phyloP scores from a whole-genome alignment of 2,888 invertebrate genomes.

The Hydrotaea diabolus region DNA sequence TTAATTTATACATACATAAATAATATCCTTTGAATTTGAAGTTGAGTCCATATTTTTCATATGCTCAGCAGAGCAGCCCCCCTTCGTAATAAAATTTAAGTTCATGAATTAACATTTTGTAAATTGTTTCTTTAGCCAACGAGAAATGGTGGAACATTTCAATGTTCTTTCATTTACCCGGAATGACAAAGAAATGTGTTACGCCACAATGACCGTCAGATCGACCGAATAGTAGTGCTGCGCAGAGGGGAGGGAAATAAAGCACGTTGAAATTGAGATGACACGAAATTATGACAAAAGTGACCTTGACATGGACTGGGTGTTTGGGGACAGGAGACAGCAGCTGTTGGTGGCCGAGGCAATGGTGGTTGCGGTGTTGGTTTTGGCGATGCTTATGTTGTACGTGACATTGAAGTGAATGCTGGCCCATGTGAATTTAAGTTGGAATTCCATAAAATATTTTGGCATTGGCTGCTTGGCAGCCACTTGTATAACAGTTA shows the following conservation, averaged over 20 bases:
- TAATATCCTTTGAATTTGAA: slow-evolving; percentile 1
- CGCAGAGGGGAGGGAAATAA: not conserved
- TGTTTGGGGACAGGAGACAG: not conserved
- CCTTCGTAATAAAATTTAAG: not conserved
- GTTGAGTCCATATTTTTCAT: not conserved
- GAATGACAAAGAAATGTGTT: not conserved
- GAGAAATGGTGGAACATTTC: not conserved
- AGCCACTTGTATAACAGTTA: no score
- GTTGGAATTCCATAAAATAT: not conserved
- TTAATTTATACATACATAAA: slow-evolving; percentile 21
- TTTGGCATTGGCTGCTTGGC: not conserved
- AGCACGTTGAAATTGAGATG: not conserved
- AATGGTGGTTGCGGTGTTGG: no score
- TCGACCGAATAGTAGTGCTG: not conserved
- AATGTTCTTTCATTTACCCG: not conserved
- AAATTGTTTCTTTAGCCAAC: slow-evolving; percentile 9
- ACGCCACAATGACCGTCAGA: not conserved
- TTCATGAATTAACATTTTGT: slow-evolving; percentile 31
- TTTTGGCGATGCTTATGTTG: not conserved
- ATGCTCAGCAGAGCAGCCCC: no score
- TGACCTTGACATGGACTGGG: not conserved
- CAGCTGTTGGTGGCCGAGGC: not conserved
- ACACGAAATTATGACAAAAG: not conserved
- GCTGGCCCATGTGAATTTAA: not conserved
- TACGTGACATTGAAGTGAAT: not conserved